phyloP scores from a whole-genome alignment of 2,797 vertebrate species.

The Anabacerthia variegaticeps region DNA sequence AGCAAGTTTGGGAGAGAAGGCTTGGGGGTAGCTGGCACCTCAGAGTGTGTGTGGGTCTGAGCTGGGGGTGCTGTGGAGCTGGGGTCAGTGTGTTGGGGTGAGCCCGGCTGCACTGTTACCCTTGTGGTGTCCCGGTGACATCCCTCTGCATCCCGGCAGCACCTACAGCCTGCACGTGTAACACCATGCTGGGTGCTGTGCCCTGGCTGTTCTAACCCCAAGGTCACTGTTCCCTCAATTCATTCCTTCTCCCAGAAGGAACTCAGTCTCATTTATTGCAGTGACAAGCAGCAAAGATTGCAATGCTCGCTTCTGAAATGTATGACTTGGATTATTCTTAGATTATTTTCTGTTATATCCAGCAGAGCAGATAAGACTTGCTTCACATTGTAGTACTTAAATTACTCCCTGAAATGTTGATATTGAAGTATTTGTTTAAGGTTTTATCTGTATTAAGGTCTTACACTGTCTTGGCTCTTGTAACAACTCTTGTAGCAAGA shows the following conservation, averaged over 20 bases:
- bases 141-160: not conserved
- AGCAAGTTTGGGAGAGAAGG: not conserved
- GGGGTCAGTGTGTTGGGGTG: not conserved
- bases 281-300: not conserved
- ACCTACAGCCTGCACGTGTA: not conserved
- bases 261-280: constrained; percentile 19
- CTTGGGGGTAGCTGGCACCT: not conserved
- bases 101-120: not conserved
- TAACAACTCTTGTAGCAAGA: constrained; percentile 42
- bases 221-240: not conserved
- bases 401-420: constrained; percentile 43
- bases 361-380: constrained; percentile 40
- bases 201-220: not conserved
- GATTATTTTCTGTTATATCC: constrained; percentile 47
- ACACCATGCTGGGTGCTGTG: not conserved
- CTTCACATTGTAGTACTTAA: constrained; percentile 18
- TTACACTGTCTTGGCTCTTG: constrained; percentile 13
- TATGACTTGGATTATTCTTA: constrained; percentile 39
- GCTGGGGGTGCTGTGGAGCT: not conserved
- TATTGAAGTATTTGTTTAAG: constrained; percentile 51
- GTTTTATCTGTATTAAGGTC: constrained; percentile 42
- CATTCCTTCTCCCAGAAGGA: not conserved
- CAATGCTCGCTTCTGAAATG: constrained; percentile 9
- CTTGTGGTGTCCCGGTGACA: rapidly evolving
- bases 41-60: not conserved